Conservation (phyloP, 2,113 vertebrate species). For the Melanotaenia duboulayi region DNA sequence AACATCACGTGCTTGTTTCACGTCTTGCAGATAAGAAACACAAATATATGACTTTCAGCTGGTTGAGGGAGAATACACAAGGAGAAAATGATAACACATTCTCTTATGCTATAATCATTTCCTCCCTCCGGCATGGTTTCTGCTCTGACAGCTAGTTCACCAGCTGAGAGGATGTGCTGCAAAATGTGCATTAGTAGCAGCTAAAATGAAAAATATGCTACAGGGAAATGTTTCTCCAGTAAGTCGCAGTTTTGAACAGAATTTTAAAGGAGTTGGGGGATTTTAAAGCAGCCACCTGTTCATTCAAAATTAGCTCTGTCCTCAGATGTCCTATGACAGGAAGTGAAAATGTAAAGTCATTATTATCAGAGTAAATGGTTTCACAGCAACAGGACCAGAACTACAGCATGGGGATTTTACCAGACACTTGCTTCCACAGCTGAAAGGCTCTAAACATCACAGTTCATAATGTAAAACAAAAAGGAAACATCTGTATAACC, state of each 20-base stretch:
- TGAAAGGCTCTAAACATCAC: slow-evolving; percentile 11
- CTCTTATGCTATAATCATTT: slow-evolving; percentile 74
- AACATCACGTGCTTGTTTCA: slow-evolving; percentile 44
- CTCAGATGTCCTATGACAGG: slow-evolving; percentile 34
- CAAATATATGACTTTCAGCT: slow-evolving; percentile 51
- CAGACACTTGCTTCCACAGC: slow-evolving; percentile 1
- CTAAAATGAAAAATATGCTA: slow-evolving; percentile 19
- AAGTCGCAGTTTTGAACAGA: slow-evolving; percentile 12
- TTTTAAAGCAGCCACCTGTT: not conserved
- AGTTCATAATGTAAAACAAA: not conserved
- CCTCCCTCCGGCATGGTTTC: slow-evolving; percentile 65
- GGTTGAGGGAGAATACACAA: slow-evolving; percentile 43
- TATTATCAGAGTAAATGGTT: slow-evolving; percentile 31
- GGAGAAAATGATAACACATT: slow-evolving; percentile 77
- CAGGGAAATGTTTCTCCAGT: not conserved
- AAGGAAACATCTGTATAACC: not conserved
- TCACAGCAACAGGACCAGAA: slow-evolving; percentile 20
- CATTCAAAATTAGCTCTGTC: slow-evolving; percentile 27
- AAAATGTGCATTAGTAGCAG: slow-evolving; percentile 49
- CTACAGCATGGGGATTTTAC: not conserved
- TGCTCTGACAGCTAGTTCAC: slow-evolving; percentile 61
- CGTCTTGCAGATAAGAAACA: slow-evolving; percentile 63
- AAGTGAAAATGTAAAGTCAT: slow-evolving; percentile 48
- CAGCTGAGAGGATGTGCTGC: slow-evolving; percentile 66
- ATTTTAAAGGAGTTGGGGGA: slow-evolving; percentile 2